phyloP scores from a whole-genome alignment of 1,140 invertebrate species.

The Amphibalanus amphitrite region DNA sequence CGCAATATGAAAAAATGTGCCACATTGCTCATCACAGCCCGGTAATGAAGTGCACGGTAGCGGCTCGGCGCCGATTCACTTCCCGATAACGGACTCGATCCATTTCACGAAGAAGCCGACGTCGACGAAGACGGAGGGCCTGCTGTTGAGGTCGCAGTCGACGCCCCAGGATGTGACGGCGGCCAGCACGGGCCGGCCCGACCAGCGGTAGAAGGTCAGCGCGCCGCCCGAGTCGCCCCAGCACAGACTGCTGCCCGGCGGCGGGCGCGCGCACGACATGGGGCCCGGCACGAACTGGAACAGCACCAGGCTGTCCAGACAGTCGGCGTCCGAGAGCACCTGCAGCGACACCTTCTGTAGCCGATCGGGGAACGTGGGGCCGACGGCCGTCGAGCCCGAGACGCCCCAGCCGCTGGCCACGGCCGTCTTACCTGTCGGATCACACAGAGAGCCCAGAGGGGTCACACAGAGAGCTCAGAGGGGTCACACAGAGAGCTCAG shows the following conservation, averaged over 20 bases:
- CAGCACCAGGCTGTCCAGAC: background rate
- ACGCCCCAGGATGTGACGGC: background rate
- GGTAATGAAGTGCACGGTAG: no score
- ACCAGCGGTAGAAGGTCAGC: background rate
- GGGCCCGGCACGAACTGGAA: background rate
- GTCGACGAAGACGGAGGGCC: background rate
- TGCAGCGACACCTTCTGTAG: background rate
- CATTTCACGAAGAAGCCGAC: background rate
- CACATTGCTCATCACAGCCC: no score
- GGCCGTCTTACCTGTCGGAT: background rate
- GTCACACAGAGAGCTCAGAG: no score
- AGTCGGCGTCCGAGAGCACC: background rate
- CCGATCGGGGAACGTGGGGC: background rate
- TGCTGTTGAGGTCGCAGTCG: background rate
- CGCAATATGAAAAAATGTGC: no score
- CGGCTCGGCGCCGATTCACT: no score
- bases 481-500: no score
- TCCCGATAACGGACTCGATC: no score
- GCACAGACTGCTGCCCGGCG: background rate
- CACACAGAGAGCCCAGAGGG: no score
- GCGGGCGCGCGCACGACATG: background rate
- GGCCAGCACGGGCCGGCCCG: background rate
- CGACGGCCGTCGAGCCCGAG: background rate
- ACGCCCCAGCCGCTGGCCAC: background rate
- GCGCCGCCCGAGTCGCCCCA: background rate